These are phyloP conservation scores for Empidonax alnorum DNA, from an alignment of 2,113 vertebrate genomes.

Conservation along the genomic window DNA sequence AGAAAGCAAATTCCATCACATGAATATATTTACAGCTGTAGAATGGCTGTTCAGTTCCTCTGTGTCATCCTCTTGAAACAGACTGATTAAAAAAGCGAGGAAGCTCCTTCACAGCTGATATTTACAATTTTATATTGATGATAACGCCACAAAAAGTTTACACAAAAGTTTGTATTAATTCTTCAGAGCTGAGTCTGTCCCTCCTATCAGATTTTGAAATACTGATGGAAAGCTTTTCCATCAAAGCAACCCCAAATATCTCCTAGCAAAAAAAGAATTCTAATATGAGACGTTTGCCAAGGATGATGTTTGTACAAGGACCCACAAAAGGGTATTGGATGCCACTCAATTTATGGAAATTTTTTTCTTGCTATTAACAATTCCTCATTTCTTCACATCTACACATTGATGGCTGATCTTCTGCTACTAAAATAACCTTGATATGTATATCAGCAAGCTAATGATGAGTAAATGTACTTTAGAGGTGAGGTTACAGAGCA, in stretches of 20 bases:
- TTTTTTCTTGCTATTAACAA: not conserved
- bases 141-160: not conserved
- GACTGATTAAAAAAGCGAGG: not conserved
- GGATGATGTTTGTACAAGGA: not conserved
- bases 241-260: not conserved
- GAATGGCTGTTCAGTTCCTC: not conserved
- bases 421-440: not conserved
- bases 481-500: not conserved
- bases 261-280: not conserved
- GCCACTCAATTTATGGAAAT: not conserved
- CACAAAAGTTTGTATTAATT: not conserved
- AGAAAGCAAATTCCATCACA: not conserved
- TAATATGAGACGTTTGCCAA: not conserved
- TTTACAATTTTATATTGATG: not conserved
- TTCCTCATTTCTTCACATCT: not conserved
- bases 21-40: not conserved
- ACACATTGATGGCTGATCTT: accelerated
- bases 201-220: not conserved
- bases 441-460: not conserved
- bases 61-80: not conserved
- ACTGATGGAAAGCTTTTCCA: not conserved
- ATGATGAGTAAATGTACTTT: not conserved
- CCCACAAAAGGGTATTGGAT: not conserved
- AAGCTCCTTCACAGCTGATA: not conserved
- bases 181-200: not conserved